phyloP scores from a whole-genome alignment of 2,888 invertebrate genomes.

The Coleophora deauratella region DNA sequence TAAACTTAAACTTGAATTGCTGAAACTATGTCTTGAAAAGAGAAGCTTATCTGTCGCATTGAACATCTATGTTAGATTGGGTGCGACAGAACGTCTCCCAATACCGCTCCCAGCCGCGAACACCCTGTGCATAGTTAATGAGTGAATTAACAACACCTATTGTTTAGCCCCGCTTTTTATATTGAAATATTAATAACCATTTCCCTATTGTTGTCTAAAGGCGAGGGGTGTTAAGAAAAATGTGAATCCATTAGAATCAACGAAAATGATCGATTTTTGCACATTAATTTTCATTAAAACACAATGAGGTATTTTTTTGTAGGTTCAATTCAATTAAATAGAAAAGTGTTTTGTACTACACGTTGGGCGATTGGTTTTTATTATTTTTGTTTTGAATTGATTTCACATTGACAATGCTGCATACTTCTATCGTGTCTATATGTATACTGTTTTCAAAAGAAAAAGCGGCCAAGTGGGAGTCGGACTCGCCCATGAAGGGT shows the following conservation, averaged over 20 bases:
- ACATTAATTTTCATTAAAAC: constrained; percentile 72
- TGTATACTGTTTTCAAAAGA: too few relatives aligned
- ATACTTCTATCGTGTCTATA: too few relatives aligned
- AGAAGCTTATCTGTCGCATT: too few relatives aligned
- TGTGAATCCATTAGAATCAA: constrained; percentile 29
- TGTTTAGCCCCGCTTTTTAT: constrained; percentile 62
- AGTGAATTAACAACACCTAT: constrained; percentile 73
- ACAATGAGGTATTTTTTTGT: constrained; percentile 11
- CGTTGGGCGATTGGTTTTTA: too few relatives aligned
- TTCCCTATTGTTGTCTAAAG: constrained; percentile 50
- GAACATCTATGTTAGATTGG: not conserved
- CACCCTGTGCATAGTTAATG: constrained; percentile 69
- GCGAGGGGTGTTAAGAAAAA: constrained; percentile 35
- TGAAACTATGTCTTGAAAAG: too few relatives aligned
- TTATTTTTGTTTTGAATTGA: too few relatives aligned
- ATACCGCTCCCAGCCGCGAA: constrained; percentile 20
- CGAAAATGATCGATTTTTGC: constrained; percentile 69
- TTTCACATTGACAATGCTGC: too few relatives aligned
- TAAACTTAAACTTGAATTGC: too few relatives aligned
- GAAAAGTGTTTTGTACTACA: too few relatives aligned
- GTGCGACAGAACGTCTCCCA: not conserved
- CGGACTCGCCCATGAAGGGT: too few relatives aligned
- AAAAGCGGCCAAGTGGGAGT: too few relatives aligned
- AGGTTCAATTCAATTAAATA: too few relatives aligned
- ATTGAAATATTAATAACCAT: constrained; percentile 68